phyloP scores from a whole-genome alignment of 2,888 invertebrate genomes.

The Lasioglossum lativentre region DNA sequence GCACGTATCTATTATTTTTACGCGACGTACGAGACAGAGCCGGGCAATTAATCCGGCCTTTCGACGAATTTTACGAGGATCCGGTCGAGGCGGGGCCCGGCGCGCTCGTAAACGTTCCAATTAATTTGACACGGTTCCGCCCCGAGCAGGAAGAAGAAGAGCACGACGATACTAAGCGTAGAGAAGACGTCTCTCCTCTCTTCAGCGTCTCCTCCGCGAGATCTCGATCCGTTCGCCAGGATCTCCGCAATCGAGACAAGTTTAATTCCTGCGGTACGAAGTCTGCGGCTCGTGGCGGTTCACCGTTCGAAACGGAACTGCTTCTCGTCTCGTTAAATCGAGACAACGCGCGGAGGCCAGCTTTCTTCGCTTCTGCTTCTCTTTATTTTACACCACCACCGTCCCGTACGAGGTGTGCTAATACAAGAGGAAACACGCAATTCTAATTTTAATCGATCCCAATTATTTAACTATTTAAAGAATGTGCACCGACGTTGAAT shows the following conservation, averaged over 20 bases:
- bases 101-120: slow-evolving; percentile 70
- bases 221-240: background rate
- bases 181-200: background rate
- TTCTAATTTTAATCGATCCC: background rate
- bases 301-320: background rate
- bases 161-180: background rate
- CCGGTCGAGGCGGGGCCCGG: slow-evolving; percentile 24
- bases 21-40: background rate
- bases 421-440: background rate
- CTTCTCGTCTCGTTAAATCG: background rate
- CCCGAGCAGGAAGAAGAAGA: background rate
- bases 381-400: background rate
- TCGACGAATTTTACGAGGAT: slow-evolving; percentile 62
- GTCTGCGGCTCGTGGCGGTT: background rate
- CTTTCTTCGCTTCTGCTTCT: background rate
- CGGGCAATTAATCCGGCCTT: slow-evolving; percentile 52
- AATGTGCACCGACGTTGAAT: too few relatives aligned
- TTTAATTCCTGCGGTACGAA: background rate
- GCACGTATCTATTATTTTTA: slow-evolving; percentile 22
- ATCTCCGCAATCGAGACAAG: background rate
- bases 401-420: too few relatives aligned
- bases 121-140: slow-evolving; percentile 68
- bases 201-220: background rate
- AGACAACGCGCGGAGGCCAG: background rate
- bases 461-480: background rate